Evolutionary conservation across 2,888 invertebrate genomes (phyloP), one percentile per base, ranked within the genome.

Genomic region (Xylota segnis): DNA sequence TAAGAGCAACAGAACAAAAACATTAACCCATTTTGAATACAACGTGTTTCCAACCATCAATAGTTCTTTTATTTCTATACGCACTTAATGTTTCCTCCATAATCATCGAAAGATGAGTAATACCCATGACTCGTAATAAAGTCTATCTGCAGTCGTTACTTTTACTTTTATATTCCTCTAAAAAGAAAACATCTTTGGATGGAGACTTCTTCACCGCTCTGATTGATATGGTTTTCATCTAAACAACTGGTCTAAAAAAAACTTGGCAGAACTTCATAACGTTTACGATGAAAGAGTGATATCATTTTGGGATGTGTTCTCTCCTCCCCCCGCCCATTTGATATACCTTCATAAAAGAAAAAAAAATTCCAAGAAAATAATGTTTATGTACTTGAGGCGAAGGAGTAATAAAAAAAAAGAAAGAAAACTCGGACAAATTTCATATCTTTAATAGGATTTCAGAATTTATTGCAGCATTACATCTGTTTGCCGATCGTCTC

Each of bases 231-330:
- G 52, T 59, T 27, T 68, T 78, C 32, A 56, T 71, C 45, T 61
- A 78, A 63, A 71, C 70, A 78, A 54, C 23, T n/a, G n/a, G 34
- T 5, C 52, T 40, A 70, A 40, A 16, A 14, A 66, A 71, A 66
- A 66, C 61, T 83, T 78, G 72, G 59, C 78, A 68, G 29, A 68
- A 61, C 66, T 78, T 47, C 37, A 78, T 77, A 61, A 56, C 47
- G 37, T 77, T 65, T 34, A 63, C 52, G 72, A 59, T 75, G 74
- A 79, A 75, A 59, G 52, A 79, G 52, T 70, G 58, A 72, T 83
- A 47, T 77, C 78, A 65, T 72, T 10, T 54, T 45, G 61, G 47
- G 27, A 70, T 63, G 18, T 34, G 14, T 66, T 52, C 40, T 34
- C 2, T 7, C 4, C 40, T 16, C 18, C 40, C 45, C 14, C 43